phyloP scores from a whole-genome alignment of 2,888 invertebrate genomes.

The Creontiades dilutus region DNA sequence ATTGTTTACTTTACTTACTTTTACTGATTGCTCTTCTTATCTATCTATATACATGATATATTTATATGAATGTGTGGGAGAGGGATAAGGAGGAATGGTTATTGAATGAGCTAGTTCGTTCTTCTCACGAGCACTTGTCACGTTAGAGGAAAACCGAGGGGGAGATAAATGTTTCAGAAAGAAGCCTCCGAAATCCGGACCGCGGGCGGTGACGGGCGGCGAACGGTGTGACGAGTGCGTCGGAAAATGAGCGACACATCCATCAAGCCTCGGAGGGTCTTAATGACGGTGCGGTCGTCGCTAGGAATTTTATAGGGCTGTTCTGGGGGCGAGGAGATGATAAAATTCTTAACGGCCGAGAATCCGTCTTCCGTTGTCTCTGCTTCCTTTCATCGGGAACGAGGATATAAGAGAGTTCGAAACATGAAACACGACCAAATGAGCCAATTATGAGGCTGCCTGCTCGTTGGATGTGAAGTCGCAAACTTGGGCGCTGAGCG shows the following conservation, averaged over 20 bases:
- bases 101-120: not conserved
- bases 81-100: not conserved
- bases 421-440: too few relatives aligned
- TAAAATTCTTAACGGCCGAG: not conserved
- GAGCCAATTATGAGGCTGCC: too few relatives aligned
- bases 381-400: too few relatives aligned
- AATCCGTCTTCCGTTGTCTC: slow-evolving; percentile 25
- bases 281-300: slow-evolving; percentile 8
- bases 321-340: not conserved
- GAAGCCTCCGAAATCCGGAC: not conserved
- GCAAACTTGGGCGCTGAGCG: too few relatives aligned
- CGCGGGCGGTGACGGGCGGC: too few relatives aligned
- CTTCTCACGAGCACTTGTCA: slow-evolving; percentile 7
- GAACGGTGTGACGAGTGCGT: not conserved
- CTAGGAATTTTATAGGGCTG: not conserved
- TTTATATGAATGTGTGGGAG: too few relatives aligned
- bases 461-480: too few relatives aligned
- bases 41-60: too few relatives aligned
- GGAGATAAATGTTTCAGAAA: not conserved
- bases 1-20: too few relatives aligned
- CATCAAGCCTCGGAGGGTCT: slow-evolving; percentile 22
- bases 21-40: too few relatives aligned
- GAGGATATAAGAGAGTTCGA: too few relatives aligned
- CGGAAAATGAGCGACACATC: slow-evolving; percentile 10
- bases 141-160: not conserved